phyloP scores from a whole-genome alignment of 2,888 invertebrate genomes.

The Megaustenia siamemsis region DNA sequence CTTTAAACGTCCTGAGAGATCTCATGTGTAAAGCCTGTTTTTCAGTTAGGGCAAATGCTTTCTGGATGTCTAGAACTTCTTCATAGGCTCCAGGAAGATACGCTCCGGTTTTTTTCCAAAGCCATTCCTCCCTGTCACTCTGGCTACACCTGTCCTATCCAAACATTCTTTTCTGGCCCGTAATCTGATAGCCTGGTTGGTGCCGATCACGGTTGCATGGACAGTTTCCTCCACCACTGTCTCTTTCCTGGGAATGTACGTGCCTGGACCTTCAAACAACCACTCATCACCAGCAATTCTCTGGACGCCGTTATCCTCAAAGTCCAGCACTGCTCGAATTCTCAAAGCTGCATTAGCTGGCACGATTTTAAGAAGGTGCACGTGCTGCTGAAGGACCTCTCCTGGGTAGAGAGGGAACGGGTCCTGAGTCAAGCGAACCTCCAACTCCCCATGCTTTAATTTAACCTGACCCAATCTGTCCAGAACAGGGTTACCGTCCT shows the following conservation, averaged over 20 bases:
- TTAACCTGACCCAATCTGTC: conserved; percentile 80
- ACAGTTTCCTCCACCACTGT: conserved; percentile 80
- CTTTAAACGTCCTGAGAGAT: conserved; percentile 80
- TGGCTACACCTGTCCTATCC: conserved; percentile 73
- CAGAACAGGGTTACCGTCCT: conserved; percentile 72
- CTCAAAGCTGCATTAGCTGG: conserved; percentile 80
- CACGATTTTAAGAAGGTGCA: conserved; percentile 79
- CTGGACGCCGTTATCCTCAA: conserved; percentile 68
- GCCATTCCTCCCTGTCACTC: conserved; percentile 81
- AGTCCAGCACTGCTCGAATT: conserved; percentile 80
- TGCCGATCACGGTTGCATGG: conserved; percentile 79
- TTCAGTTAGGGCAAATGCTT: conserved; percentile 81
- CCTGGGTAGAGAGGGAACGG: conserved; percentile 82
- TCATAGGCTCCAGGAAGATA: conserved; percentile 82
- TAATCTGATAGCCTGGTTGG: conserved; percentile 81
- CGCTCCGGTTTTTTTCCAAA: conserved; percentile 81
- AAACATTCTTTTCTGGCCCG: conserved; percentile 80
- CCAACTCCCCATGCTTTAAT: conserved; percentile 81
- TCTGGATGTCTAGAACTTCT: conserved; percentile 80
- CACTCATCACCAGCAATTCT: conserved; percentile 81
- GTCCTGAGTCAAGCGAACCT: conserved; percentile 81
- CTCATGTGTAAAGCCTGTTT: conserved; percentile 81
- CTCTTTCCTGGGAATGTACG: conserved; percentile 81
- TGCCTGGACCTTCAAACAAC: conserved; percentile 81
- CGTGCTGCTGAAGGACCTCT: conserved; percentile 75